These are phyloP conservation scores for Myocastor coypus DNA, from an alignment of 2,113 vertebrate genomes.

Conservation along the genomic window DNA sequence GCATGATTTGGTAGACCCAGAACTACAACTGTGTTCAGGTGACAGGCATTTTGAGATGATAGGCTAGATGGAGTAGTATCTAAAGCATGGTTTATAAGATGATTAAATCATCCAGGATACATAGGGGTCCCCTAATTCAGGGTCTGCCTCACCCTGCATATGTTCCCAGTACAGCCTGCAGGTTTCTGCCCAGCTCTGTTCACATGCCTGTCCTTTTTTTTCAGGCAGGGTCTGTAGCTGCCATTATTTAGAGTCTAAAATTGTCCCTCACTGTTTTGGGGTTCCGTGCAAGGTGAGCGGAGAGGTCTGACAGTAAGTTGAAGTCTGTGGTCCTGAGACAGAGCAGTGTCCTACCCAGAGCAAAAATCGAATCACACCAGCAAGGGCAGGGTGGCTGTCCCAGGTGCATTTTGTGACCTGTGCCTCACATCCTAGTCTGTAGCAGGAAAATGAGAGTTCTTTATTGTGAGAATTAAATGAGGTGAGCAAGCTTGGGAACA, in stretches of 20 bases:
- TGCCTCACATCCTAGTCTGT: neutral
- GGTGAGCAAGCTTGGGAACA: too few relatives aligned
- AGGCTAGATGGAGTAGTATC: too few relatives aligned
- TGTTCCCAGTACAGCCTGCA: neutral
- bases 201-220: neutral
- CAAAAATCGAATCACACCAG: fast-evolving
- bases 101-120: neutral
- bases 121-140: fast-evolving
- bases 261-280: neutral
- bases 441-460: fast-evolving
- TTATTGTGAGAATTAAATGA: neutral
- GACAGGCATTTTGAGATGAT: neutral
- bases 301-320: too few relatives aligned
- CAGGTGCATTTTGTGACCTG: neutral
- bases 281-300: neutral
- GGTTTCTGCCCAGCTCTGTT: neutral
- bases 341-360: fast-evolving
- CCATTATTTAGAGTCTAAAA: neutral
- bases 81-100: neutral
- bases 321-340: neutral
- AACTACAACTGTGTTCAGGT: neutral
- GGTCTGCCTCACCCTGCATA: fast-evolving
- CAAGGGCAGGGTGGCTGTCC: fast-evolving
- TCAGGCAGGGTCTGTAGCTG: neutral
- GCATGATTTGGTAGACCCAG: too few relatives aligned